Base-by-base conservation (phyloP, 2,113 vertebrate genomes). In the Chinchilla lanigera region DNA sequence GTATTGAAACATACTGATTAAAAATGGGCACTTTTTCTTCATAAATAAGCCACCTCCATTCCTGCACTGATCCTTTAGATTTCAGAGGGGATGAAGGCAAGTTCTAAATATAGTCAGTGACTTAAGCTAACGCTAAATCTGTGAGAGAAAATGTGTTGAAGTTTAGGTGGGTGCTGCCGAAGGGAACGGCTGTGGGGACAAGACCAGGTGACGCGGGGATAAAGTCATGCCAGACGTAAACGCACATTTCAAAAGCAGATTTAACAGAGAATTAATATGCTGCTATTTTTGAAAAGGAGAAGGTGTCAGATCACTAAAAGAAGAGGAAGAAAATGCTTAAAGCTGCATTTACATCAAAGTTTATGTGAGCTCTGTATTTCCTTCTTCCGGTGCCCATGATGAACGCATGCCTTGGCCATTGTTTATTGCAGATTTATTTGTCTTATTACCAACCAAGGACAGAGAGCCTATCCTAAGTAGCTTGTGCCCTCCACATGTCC, bases 41-140 rank as follows among this genome's bases (percentile, higher is more conserved):
- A 73, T 85, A 38, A 87, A 61, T 1, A 65, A 44, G 87, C 58
- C 56, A 77, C n/a, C 33, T 26, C 41, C 35, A 13, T 89, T 78
- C n/a, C 87, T 35, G 33, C 82, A 88, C 41, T 65, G 47, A 38
- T 5, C 60, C 65, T 75, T 95, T 82, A 47, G 47, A 26, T 78
- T 83, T 77, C 73, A 44, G 92, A 60, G 47, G 85, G 33, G 65
- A 71, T 91, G 90, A 96, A 96, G 78, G 86, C 80, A 95, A 38
- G 20, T 82, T 61, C 97, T 94, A 96, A 97, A 97, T 92, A 96
- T 96, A 97, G 92, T 67, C 83, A 44, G 56, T 96, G 96, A 97
- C 96, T 93, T 95, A 47, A 94, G 56, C 91, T 82, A 67, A 95
- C 52, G 86, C 94, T 83, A 80, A 92, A 88, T 96, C 71, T 91